A percentile compares a stretch with the other conserved stretches of the same genome.
These are phyloP conservation scores for Aix galericulata DNA, from an alignment of 2,113 vertebrate genomes.

Conservation along the genomic window DNA sequence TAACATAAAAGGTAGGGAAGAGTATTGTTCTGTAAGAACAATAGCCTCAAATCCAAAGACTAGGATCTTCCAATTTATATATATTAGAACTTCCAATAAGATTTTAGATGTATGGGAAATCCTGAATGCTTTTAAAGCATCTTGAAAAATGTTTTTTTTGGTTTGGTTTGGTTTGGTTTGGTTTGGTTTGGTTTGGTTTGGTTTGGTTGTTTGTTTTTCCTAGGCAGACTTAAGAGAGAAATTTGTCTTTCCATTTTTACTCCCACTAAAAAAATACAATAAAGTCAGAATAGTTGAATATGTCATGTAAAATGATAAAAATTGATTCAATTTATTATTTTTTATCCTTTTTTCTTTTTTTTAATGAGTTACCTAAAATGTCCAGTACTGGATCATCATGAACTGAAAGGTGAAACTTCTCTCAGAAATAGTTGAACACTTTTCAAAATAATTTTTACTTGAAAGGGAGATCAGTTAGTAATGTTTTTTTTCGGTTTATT, in stretches of 20 bases:
- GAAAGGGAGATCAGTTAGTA: not conserved
- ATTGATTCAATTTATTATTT: not conserved
- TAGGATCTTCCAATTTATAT: not conserved
- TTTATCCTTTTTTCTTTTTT: not conserved
- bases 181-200: not conserved
- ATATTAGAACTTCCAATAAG: not conserved
- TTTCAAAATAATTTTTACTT: not conserved
- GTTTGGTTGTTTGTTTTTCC: not conserved
- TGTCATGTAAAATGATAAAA: not conserved
- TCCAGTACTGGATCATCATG: not conserved
- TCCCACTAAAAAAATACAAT: not conserved
- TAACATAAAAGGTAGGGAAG: not conserved
- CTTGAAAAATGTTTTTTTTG: not conserved
- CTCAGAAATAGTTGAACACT: not conserved
- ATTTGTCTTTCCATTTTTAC: not conserved
- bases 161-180: not conserved
- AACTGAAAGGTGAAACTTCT: not conserved
- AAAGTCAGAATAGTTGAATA: not conserved
- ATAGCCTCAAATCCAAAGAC: not conserved
- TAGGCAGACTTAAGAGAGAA: not conserved
- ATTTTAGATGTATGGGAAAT: not conserved
- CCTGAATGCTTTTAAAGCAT: not conserved
- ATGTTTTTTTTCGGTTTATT: not conserved
- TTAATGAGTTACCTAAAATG: not conserved
- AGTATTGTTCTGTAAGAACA: not conserved